Conservation (phyloP, 2,113 vertebrate genomes). For the Zosterops lateralis region DNA sequence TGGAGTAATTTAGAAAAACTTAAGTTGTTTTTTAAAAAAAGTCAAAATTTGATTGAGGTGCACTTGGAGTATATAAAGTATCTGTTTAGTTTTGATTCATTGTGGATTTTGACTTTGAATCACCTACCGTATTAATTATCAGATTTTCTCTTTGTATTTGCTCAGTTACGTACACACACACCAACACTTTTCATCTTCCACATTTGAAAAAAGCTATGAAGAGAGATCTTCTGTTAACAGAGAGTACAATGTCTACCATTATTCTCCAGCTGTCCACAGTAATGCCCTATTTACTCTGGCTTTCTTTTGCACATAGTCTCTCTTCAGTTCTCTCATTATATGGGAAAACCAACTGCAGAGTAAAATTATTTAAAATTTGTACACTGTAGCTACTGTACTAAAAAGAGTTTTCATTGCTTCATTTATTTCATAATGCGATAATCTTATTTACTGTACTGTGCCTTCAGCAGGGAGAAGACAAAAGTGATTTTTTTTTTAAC, state of each 20-base stretch:
- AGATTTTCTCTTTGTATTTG: not conserved
- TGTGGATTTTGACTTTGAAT: not conserved
- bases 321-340: not conserved
- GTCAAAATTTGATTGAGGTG: not conserved
- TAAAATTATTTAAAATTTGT: not conserved
- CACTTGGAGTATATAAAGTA: not conserved
- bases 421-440: not conserved
- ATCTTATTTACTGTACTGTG: not conserved
- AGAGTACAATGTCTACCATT: not conserved
- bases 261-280: not conserved
- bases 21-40: not conserved
- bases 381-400: not conserved
- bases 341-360: not conserved
- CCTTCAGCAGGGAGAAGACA: not conserved
- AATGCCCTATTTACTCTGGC: not conserved
- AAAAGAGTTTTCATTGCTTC: not conserved
- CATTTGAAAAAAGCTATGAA: not conserved
- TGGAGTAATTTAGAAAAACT: slow-evolving; percentile 22
- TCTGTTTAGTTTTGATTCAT: not conserved
- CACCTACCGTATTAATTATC: not conserved
- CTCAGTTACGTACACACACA: not conserved
- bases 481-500: not conserved
- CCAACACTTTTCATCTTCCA: not conserved
- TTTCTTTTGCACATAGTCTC: not conserved
- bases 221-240: not conserved